Evolutionary conservation across 2,797 vertebrate species (phyloP).

Genomic region (Microhierax caerulescens): DNA sequence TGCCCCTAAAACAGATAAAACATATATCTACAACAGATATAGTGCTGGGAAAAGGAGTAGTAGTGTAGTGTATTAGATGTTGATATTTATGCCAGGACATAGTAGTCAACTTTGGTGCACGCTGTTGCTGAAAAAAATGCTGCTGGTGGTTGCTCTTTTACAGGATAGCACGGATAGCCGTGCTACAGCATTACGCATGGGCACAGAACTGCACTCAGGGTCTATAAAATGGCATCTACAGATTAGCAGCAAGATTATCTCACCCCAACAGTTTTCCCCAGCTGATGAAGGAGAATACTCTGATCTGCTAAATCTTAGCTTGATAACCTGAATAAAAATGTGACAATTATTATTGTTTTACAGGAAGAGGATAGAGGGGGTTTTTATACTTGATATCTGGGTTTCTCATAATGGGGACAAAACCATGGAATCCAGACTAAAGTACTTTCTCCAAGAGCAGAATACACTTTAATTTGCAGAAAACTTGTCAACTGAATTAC

Average conservation of each 20-base stretch:
- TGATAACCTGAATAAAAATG: neutral
- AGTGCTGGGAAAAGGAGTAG: neutral
- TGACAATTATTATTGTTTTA: neutral
- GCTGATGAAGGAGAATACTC: neutral
- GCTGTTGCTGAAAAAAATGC: neutral
- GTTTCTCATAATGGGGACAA: neutral
- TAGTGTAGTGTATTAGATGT: neutral
- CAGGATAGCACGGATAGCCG: neutral
- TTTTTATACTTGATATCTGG: neutral
- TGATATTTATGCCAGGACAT: neutral
- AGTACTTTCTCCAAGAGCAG: neutral
- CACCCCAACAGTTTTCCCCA: neutral
- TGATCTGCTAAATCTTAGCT: neutral
- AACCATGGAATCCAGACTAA: neutral
- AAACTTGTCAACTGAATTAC: neutral
- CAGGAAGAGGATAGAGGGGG: accelerated
- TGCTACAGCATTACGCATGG: accelerated
- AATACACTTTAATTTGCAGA: neutral
- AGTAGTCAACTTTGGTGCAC: neutral
- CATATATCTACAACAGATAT: neutral
- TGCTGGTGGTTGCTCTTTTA: neutral
- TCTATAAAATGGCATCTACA: neutral
- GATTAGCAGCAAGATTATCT: neutral
- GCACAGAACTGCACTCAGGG: neutral
- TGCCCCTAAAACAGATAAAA: neutral